phyloP scores from a whole-genome alignment of 2,888 invertebrate genomes.

The Cinara cedri region DNA sequence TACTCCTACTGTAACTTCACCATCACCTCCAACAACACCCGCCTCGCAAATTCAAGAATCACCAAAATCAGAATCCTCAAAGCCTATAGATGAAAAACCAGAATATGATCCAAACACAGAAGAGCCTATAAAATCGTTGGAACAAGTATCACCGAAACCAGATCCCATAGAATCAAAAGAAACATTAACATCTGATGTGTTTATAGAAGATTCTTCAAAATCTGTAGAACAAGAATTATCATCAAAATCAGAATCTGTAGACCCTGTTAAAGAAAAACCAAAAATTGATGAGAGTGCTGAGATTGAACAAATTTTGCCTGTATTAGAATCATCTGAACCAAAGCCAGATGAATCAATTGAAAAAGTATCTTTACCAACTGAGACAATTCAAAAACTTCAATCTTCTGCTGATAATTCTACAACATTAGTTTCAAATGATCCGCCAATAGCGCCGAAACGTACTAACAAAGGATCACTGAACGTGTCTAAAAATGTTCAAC shows the following conservation, averaged over 20 bases:
- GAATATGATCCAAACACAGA: background rate
- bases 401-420: background rate
- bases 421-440: conserved; percentile 57
- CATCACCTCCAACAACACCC: conserved; percentile 58
- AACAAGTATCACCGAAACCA: background rate
- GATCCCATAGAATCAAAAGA: background rate
- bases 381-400: background rate
- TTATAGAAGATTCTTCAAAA: background rate
- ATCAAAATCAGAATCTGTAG: conserved; percentile 22
- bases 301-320: background rate
- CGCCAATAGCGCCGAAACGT: conserved; percentile 60
- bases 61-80: background rate
- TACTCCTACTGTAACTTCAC: conserved; percentile 58
- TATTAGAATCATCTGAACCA: background rate
- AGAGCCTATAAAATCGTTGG: background rate
- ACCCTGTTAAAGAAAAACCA: conserved; percentile 30
- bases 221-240: conserved; percentile 25
- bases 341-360: background rate
- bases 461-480: conserved; percentile 57
- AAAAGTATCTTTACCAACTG: background rate
- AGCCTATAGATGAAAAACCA: conserved; percentile 8
- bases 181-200: background rate
- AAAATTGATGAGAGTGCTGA: background rate
- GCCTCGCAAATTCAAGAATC: conserved; percentile 13
- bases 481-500: conserved; percentile 31